A percentile compares a stretch with the other conserved stretches of the same genome.
phyloP scores from a whole-genome alignment of 2,797 vertebrate species.

The Squalus acanthias region DNA sequence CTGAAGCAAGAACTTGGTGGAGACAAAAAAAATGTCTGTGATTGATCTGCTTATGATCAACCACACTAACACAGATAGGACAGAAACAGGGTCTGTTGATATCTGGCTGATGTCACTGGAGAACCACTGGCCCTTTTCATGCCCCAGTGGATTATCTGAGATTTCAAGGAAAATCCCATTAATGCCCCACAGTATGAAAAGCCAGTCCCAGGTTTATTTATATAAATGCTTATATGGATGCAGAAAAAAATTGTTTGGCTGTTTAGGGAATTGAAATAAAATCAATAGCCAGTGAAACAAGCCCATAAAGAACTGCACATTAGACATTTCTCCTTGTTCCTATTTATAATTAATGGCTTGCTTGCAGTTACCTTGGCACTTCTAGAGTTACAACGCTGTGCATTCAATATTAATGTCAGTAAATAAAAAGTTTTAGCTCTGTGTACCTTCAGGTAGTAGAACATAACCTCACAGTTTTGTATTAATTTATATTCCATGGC shows the following conservation, averaged over 20 bases:
- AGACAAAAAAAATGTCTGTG: not conserved
- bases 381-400: not conserved
- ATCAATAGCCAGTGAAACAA: conserved; percentile 9
- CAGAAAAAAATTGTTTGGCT: not conserved
- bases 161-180: not conserved
- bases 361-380: not conserved
- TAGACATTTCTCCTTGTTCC: conserved; percentile 15
- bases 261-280: conserved; percentile 17
- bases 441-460: not conserved
- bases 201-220: not conserved
- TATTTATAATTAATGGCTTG: conserved; percentile 34
- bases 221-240: not conserved
- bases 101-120: not conserved
- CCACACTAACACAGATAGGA: not conserved
- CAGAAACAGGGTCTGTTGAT: not conserved
- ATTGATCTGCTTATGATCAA: not conserved
- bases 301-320: not conserved
- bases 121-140: not conserved
- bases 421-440: conserved; percentile 3
- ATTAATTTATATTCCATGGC: not conserved
- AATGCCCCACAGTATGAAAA: not conserved
- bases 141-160: not conserved
- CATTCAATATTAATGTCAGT: conserved; percentile 24
- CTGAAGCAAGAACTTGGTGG: not conserved
- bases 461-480: conserved; percentile 13